Conservation (phyloP, 2,888 invertebrate species). For the Amblyjoppa fuscipennis region DNA sequence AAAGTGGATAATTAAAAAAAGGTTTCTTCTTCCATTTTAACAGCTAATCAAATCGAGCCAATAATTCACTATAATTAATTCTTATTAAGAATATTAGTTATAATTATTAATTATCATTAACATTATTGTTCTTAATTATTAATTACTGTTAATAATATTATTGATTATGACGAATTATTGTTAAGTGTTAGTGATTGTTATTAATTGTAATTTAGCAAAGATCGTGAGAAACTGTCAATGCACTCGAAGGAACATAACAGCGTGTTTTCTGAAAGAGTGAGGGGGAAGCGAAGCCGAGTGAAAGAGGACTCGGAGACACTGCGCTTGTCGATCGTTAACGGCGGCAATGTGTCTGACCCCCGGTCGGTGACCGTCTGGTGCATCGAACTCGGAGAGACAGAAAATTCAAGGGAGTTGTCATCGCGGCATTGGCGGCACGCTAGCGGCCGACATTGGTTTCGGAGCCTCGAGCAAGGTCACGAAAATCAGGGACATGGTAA, state of each 20-base stretch:
- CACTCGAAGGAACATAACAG: not conserved
- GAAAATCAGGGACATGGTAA: not conserved
- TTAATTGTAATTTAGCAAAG: not conserved
- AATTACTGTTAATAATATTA: no score
- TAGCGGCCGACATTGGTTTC: not conserved
- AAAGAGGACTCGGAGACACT: slow-evolving; percentile 14
- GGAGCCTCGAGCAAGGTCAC: not conserved
- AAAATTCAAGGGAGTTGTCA: slow-evolving; percentile 36
- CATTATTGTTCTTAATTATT: no score
- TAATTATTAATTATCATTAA: no score
- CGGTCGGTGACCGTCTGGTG: slow-evolving; percentile 66
- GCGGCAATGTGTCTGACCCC: slow-evolving; percentile 57
- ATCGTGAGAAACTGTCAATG: not conserved
- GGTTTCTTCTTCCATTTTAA: no score
- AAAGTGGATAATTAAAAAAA: no score
- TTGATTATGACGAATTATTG: not conserved
- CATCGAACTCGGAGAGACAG: slow-evolving; percentile 58
- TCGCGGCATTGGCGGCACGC: slow-evolving; percentile 9
- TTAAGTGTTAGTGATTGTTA: not conserved
- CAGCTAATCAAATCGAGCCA: no score
- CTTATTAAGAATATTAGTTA: no score
- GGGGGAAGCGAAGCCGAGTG: slow-evolving; percentile 21
- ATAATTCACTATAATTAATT: no score
- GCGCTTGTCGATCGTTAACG: slow-evolving; percentile 57
- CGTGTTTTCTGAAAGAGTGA: not conserved